Conservation (phyloP, 2,888 invertebrate genomes). For the Eupithecia centaureata region DNA sequence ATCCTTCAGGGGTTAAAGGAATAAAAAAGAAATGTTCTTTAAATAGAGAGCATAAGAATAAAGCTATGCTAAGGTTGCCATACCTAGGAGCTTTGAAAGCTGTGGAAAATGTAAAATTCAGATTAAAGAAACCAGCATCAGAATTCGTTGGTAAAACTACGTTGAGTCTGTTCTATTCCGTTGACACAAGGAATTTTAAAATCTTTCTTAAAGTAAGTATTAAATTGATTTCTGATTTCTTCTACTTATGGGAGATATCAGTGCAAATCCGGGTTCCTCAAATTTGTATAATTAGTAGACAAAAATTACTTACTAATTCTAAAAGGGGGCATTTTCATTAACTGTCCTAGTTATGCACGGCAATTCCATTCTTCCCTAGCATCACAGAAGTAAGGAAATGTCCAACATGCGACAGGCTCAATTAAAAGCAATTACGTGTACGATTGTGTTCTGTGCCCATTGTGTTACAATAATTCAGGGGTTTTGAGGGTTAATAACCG, state of each 20-base stretch:
- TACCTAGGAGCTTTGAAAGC: no score
- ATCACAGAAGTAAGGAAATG: slow-evolving; percentile 40
- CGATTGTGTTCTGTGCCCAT: slow-evolving; percentile 55
- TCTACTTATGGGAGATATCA: no score
- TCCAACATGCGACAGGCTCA: slow-evolving; percentile 60
- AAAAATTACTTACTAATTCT: not conserved
- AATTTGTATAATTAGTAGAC: not conserved
- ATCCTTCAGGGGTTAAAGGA: no score
- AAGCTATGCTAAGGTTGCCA: no score
- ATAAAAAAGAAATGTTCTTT: not conserved
- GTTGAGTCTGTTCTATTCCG: no score
- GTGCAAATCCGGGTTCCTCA: not conserved
- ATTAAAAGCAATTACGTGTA: slow-evolving; percentile 64
- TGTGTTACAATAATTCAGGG: slow-evolving; percentile 54
- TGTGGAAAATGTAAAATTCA: no score
- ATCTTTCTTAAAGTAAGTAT: no score
- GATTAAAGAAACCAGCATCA: no score
- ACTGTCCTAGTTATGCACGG: not conserved
- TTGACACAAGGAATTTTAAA: no score
- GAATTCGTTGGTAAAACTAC: no score
- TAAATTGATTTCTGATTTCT: no score
- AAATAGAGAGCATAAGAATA: no score
- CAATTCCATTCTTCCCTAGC: slow-evolving; percentile 5
- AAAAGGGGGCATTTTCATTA: not conserved
- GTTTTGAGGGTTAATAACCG: slow-evolving; percentile 54